A percentile compares a stretch with the other conserved stretches of the same genome.
Conservation (phyloP, 2,888 invertebrate genomes). For the Agrilus mali region DNA sequence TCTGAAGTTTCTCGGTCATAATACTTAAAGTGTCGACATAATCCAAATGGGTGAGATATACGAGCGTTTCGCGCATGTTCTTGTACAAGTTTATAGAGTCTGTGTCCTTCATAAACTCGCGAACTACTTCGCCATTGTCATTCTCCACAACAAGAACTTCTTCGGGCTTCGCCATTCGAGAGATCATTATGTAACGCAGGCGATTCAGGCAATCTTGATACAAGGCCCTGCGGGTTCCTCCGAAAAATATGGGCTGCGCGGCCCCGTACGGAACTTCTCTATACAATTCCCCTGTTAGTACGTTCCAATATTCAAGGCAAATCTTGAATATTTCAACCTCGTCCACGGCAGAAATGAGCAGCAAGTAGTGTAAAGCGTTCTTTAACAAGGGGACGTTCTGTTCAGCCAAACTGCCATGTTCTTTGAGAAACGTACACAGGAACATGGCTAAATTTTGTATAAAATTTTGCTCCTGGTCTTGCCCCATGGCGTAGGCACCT, state of each 20-base stretch:
- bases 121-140: constrained; percentile 97
- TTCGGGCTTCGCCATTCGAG: constrained; percentile 99
- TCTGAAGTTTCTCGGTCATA: constrained; percentile 96
- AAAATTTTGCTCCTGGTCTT: constrained; percentile 96
- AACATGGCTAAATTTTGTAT: constrained; percentile 97
- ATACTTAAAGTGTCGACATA: constrained; percentile 95
- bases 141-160: constrained; percentile 99
- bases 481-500: constrained; percentile 84
- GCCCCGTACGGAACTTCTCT: constrained; percentile 57
- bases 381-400: constrained; percentile 66
- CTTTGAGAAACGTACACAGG: constrained; percentile 90
- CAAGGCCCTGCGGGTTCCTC: constrained; percentile 47
- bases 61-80: constrained; percentile 96
- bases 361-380: constrained; percentile 76
- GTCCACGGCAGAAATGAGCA: constrained; percentile 93
- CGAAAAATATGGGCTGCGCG: constrained; percentile 24
- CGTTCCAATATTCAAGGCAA: constrained; percentile 98
- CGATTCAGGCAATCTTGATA: constrained; percentile 74
- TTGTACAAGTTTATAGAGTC: constrained; percentile 99
- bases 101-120: constrained; percentile 99
- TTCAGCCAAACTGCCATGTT: constrained; percentile 84
- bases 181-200: constrained; percentile 95
- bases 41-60: constrained; percentile 97
- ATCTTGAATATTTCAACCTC: constrained; percentile 99
- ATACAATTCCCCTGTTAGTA: constrained; percentile 83